Conservation (phyloP, 2,113 vertebrate genomes). For the Brachypteracias leptosomus region DNA sequence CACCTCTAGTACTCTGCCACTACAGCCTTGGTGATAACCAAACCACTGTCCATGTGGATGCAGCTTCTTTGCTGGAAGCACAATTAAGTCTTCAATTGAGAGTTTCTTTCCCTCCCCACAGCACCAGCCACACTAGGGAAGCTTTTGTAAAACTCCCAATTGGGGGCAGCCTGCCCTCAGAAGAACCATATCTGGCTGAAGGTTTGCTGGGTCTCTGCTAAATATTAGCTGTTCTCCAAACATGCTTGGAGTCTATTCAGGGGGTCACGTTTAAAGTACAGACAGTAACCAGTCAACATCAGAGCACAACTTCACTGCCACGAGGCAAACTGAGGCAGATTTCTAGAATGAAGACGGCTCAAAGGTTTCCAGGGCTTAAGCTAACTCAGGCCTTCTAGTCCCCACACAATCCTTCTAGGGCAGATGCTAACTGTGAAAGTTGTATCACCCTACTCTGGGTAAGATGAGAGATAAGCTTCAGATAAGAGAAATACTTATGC, state of each 20-base stretch:
- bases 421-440: not conserved
- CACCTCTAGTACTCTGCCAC: not conserved
- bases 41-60: not conserved
- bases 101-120: not conserved
- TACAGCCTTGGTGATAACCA: not conserved
- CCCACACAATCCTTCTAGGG: not conserved
- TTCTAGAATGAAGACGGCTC: not conserved
- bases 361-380: not conserved
- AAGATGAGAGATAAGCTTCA: conserved; percentile 5
- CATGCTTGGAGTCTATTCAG: not conserved
- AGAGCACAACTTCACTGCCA: not conserved
- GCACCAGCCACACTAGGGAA: not conserved
- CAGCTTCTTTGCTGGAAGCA: not conserved
- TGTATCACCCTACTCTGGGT: not conserved
- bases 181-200: not conserved
- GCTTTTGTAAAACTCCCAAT: not conserved
- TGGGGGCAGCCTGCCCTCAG: not conserved
- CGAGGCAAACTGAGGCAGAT: not conserved
- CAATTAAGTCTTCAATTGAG: not conserved
- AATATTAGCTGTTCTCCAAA: not conserved
- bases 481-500: not conserved
- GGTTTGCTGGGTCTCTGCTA: not conserved
- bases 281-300: not conserved
- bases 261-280: not conserved
- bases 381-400: not conserved